These are phyloP conservation scores for Acipenser transmontanus DNA, from an alignment of 2,797 vertebrate species.

Conservation along the genomic window DNA sequence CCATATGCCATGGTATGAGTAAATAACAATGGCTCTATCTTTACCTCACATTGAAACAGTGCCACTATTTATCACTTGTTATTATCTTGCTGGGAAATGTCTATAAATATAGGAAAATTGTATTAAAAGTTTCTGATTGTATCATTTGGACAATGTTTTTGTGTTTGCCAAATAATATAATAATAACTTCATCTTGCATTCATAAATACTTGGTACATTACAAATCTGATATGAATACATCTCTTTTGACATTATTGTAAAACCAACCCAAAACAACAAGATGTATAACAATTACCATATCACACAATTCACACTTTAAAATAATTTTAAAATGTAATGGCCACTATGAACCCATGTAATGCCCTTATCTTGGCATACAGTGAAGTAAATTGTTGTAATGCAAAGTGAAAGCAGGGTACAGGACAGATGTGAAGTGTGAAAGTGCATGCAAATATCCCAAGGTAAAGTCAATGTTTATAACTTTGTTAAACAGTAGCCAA, in stretches of 20 bases:
- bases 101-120: slow-evolving; percentile 40
- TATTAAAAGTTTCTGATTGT: slow-evolving; percentile 36
- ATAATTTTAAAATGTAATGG: slow-evolving; percentile 10
- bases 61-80: slow-evolving; percentile 15
- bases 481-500: no score
- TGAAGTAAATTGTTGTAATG: no score
- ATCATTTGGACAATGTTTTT: slow-evolving; percentile 4
- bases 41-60: slow-evolving; percentile 41
- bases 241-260: slow-evolving; percentile 2
- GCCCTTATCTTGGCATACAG: no score
- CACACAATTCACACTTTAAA: not conserved
- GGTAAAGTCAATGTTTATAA: no score
- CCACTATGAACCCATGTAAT: no score
- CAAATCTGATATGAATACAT: slow-evolving; percentile 7
- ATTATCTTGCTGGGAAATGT: slow-evolving; percentile 25
- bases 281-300: slow-evolving; percentile 9
- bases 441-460: no score
- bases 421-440: no score
- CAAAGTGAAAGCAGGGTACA: no score
- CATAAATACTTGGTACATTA: not conserved
- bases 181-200: slow-evolving; percentile 17
- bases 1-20: slow-evolving; percentile 12
- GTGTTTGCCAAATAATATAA: not conserved
- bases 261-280: slow-evolving; percentile 26
- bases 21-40: slow-evolving; percentile 34